These are phyloP conservation scores for Ammospiza maritima DNA, from an alignment of 2,797 vertebrate species.

Conservation along the genomic window DNA sequence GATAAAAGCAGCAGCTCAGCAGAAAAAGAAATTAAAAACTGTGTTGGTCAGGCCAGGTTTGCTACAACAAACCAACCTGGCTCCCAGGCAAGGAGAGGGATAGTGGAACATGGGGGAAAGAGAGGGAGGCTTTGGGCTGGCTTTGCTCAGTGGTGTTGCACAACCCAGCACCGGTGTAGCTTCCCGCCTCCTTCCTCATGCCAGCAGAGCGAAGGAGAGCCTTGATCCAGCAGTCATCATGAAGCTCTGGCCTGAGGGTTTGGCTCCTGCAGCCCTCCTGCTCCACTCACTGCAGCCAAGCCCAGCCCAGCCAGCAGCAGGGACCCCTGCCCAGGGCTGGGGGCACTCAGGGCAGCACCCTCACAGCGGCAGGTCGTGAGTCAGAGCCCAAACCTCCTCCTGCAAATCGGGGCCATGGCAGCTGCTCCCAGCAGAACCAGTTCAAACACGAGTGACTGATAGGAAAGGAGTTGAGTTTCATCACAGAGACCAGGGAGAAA, in stretches of 20 bases:
- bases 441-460: conserved; percentile 7
- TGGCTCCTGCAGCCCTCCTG: not conserved
- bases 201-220: not conserved
- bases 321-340: not conserved
- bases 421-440: conserved; percentile 29
- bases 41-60: not conserved
- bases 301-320: accelerated
- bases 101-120: not conserved
- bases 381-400: not conserved
- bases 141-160: accelerated
- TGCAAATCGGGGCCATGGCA: not conserved
- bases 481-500: not conserved
- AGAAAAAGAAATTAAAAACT: not conserved
- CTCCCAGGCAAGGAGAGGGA: not conserved
- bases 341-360: not conserved
- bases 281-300: not conserved
- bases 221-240: accelerated
- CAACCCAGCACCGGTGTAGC: not conserved
- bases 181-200: not conserved
- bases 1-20: not conserved
- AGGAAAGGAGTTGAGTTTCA: not conserved
- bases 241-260: not conserved
- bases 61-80: not conserved
- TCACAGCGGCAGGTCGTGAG: accelerated
- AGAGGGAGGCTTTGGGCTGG: not conserved